Evolutionary conservation across 1,140 invertebrate species (phyloP).

Genomic region (Brachionus paranguensis): DNA sequence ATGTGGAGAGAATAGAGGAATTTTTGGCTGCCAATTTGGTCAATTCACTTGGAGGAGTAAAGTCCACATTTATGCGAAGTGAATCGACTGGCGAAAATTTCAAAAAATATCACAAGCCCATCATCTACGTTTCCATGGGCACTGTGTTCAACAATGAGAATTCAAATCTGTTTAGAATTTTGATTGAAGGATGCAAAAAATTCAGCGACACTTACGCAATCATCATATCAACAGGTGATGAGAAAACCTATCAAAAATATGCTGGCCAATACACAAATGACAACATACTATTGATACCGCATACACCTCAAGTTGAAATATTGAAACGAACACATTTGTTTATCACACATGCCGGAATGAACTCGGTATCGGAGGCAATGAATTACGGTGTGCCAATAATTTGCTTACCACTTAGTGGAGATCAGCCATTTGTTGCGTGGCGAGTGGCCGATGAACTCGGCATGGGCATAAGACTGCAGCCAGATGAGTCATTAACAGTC

Average conservation of each 20-base stretch:
- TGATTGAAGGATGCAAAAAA: background rate
- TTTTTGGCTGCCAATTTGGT: constrained; percentile 11
- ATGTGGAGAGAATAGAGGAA: constrained; percentile 14
- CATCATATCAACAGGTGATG: constrained; percentile 31
- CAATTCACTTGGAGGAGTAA: background rate
- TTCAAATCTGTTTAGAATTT: background rate
- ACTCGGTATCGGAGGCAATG: constrained; percentile 26
- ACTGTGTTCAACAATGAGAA: constrained; percentile 40
- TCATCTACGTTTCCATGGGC: constrained; percentile 36
- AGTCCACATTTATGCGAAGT: background rate
- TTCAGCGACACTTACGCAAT: constrained; percentile 12
- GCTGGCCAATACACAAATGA: background rate
- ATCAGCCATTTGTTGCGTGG: constrained; percentile 39
- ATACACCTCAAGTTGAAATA: constrained; percentile 38
- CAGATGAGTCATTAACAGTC: background rate
- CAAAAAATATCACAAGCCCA: constrained; percentile 18
- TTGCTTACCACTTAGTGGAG: constrained; percentile 27
- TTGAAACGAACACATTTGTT: constrained; percentile 29
- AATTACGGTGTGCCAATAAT: constrained; percentile 39
- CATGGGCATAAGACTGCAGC: constrained; percentile 28
- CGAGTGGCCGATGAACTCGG: constrained; percentile 37
- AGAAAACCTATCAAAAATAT: constrained; percentile 35
- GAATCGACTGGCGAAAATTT: constrained; percentile 38
- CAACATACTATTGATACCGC: constrained; percentile 16
- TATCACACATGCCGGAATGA: constrained; percentile 39